A percentile compares a stretch with the other conserved stretches of the same genome.
Conservation (phyloP, 37 sponge, comb jelly and placozoan genomes). For the Aplysina aerophoba region DNA sequence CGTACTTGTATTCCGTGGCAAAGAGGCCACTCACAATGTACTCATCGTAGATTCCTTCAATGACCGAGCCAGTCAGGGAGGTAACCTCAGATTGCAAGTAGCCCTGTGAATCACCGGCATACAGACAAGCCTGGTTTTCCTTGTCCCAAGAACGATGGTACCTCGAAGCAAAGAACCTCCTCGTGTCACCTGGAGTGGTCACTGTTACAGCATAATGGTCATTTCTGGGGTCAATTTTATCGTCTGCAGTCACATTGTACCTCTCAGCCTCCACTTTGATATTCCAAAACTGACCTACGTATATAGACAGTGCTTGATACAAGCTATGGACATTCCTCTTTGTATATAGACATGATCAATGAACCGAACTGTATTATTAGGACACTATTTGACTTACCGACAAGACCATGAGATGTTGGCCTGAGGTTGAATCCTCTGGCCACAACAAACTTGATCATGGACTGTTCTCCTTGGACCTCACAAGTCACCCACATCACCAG, state of each 20-base stretch:
- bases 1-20: slow-evolving; percentile 30
- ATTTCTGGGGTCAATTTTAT: background rate
- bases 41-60: slow-evolving; percentile 59
- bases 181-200: background rate
- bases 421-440: slow-evolving; percentile 67
- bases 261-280: slow-evolving; percentile 37
- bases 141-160: slow-evolving; percentile 62
- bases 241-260: slow-evolving; percentile 36
- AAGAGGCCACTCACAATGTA: slow-evolving; percentile 44
- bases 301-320: too few relatives aligned
- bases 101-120: slow-evolving; percentile 70
- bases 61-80: slow-evolving; percentile 47
- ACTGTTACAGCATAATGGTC: slow-evolving; percentile 57
- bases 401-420: slow-evolving; percentile 73
- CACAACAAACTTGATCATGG: slow-evolving; percentile 65
- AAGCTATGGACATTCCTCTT: too few relatives aligned
- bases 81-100: slow-evolving; percentile 20
- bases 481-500: slow-evolving; percentile 80
- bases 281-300: slow-evolving; percentile 84
- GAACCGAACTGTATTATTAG: too few relatives aligned
- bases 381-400: too few relatives aligned
- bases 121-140: slow-evolving; percentile 47
- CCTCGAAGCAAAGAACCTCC: slow-evolving; percentile 49
- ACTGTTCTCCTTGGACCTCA: slow-evolving; percentile 8
- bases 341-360: too few relatives aligned